Conservation (phyloP, 2,113 vertebrate species). For the Myotis davidii region DNA sequence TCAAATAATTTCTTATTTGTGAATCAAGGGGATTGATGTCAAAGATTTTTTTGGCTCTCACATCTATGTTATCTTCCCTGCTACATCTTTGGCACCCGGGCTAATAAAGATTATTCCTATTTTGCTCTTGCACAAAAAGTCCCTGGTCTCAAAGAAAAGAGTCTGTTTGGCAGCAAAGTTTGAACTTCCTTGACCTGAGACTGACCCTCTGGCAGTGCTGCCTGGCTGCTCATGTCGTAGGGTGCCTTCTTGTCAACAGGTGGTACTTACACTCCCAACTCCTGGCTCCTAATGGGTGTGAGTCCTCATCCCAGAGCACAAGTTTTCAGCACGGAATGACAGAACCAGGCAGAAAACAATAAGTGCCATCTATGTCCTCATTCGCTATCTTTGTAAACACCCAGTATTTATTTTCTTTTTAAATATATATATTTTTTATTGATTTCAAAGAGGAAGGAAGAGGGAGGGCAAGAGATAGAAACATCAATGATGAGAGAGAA, state of each 20-base stretch:
- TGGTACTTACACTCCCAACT: background rate
- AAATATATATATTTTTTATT: no score
- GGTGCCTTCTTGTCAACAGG: background rate
- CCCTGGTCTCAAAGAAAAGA: background rate
- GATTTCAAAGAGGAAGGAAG: no score
- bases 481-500: no score
- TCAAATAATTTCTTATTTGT: background rate
- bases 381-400: no score
- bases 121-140: conserved; percentile 7
- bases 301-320: background rate
- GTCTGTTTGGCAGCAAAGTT: background rate
- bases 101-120: background rate
- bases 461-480: no score
- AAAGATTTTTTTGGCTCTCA: background rate
- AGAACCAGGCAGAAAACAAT: background rate
- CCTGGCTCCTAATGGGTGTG: background rate
- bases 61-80: background rate
- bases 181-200: background rate
- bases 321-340: background rate
- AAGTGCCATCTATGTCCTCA: background rate
- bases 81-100: background rate
- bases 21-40: background rate
- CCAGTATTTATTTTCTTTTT: conserved; percentile 29
- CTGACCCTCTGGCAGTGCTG: background rate
- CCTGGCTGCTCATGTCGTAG: background rate